Conservation (phyloP, 2,113 vertebrate species). For the Gorilla gorilla region DNA sequence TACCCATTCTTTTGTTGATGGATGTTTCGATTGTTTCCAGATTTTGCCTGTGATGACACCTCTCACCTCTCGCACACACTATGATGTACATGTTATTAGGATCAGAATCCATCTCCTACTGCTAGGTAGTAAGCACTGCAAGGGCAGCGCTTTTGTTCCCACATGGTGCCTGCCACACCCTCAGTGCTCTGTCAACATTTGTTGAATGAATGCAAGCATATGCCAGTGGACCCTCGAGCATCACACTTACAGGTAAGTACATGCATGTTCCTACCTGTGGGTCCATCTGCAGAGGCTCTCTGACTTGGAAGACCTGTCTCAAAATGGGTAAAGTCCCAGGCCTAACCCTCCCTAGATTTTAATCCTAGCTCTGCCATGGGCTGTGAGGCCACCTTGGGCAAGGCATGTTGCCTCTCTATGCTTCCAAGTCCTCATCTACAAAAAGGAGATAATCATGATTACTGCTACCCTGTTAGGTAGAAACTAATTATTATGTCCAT, state of each 20-base stretch:
- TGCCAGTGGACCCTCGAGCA: rapidly evolving
- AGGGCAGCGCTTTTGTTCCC: not conserved
- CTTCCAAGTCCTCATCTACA: not conserved
- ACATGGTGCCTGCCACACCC: not conserved
- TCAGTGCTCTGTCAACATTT: not conserved
- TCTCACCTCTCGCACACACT: too few relatives aligned
- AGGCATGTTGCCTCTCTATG: not conserved
- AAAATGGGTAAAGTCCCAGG: too few relatives aligned
- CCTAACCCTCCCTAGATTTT: too few relatives aligned
- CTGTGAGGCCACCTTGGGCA: not conserved
- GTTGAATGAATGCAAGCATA: not conserved
- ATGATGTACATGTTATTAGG: rapidly evolving
- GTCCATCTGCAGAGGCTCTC: not conserved
- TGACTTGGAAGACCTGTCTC: not conserved
- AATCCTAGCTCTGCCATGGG: not conserved
- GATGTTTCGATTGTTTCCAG: too few relatives aligned
- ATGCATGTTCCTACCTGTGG: not conserved
- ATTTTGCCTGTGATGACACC: too few relatives aligned
- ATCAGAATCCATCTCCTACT: not conserved
- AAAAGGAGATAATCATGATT: not conserved
- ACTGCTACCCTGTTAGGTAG: not conserved
- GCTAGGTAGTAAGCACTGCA: not conserved
- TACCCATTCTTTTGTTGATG: too few relatives aligned
- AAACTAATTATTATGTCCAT: too few relatives aligned
- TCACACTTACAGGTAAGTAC: rapidly evolving